Conservation (phyloP, 2,797 vertebrate genomes). For the Hippocampus kuda region DNA sequence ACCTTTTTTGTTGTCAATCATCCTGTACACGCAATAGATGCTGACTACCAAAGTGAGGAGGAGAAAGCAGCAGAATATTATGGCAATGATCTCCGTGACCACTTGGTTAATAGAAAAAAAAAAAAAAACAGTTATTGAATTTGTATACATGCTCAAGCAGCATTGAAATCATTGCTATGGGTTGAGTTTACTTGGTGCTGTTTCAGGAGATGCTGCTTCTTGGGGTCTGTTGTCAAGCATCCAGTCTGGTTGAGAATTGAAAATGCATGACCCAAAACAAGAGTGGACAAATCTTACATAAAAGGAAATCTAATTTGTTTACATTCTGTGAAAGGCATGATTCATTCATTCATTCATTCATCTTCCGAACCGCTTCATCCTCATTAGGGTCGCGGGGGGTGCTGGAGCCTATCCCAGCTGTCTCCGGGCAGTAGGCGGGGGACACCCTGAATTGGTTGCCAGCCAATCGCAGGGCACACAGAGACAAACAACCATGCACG, state of each 20-base stretch:
- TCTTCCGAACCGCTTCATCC: too few relatives aligned
- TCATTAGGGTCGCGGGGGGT: too few relatives aligned
- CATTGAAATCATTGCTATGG: background rate
- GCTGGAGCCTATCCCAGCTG: too few relatives aligned
- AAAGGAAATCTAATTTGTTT: background rate
- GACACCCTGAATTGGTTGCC: too few relatives aligned
- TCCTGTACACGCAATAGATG: constrained; percentile 31
- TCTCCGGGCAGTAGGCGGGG: too few relatives aligned
- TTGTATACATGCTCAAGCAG: background rate
- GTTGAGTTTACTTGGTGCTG: constrained; percentile 31
- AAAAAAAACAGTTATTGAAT: background rate
- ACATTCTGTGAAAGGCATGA: background rate
- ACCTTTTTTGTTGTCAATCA: constrained; percentile 35
- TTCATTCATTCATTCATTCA: too few relatives aligned
- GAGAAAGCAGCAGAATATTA: constrained; percentile 58
- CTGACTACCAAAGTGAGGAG: constrained; percentile 38
- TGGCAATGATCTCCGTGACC: constrained; percentile 37
- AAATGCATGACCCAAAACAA: background rate
- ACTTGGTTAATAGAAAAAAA: constrained; percentile 31
- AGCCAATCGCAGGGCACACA: too few relatives aligned
- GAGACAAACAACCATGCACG: too few relatives aligned
- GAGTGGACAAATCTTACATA: background rate
- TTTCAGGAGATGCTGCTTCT: background rate
- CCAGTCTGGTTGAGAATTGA: background rate
- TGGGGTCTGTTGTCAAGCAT: background rate